Evolutionary conservation across 2,797 vertebrate species (phyloP).

Genomic region (Gadopsis bispinosus): DNA sequence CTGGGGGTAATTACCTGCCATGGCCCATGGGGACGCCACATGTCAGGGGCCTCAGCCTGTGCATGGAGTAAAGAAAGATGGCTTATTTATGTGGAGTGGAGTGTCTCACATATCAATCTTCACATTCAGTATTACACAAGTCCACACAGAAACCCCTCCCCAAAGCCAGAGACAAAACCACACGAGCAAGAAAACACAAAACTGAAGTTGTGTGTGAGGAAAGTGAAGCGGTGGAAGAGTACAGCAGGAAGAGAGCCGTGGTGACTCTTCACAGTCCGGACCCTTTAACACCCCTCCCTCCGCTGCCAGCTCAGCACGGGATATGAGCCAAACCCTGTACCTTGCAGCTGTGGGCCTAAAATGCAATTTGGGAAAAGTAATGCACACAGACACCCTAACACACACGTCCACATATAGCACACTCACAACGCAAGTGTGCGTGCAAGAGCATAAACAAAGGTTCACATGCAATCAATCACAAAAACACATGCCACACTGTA

Average conservation of each 20-base stretch:
- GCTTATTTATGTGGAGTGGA: conserved; percentile 42
- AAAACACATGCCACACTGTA: conserved; percentile 45
- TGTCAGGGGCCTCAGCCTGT: conserved; percentile 43
- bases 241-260: conserved; percentile 49
- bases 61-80: conserved; percentile 29
- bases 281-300: conserved; percentile 56
- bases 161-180: conserved; percentile 15
- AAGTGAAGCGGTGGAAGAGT: conserved; percentile 47
- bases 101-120: conserved; percentile 25
- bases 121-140: conserved; percentile 18
- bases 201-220: conserved; percentile 11
- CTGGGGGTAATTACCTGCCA: conserved; percentile 70
- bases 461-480: conserved; percentile 52
- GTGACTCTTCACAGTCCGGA: conserved; percentile 57
- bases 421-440: conserved; percentile 39
- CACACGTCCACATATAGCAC: conserved; percentile 30
- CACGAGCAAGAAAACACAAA: conserved; percentile 21
- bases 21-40: conserved; percentile 41
- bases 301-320: conserved; percentile 68
- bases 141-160: conserved; percentile 6
- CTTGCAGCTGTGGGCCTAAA: conserved; percentile 64
- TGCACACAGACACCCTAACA: conserved; percentile 56
- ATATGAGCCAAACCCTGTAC: conserved; percentile 66
- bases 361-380: conserved; percentile 66
- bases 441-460: conserved; percentile 54